A percentile compares a stretch with the other conserved stretches of the same genome.
phyloP scores from a whole-genome alignment of 2,888 invertebrate species.

The Cancer borealis region DNA sequence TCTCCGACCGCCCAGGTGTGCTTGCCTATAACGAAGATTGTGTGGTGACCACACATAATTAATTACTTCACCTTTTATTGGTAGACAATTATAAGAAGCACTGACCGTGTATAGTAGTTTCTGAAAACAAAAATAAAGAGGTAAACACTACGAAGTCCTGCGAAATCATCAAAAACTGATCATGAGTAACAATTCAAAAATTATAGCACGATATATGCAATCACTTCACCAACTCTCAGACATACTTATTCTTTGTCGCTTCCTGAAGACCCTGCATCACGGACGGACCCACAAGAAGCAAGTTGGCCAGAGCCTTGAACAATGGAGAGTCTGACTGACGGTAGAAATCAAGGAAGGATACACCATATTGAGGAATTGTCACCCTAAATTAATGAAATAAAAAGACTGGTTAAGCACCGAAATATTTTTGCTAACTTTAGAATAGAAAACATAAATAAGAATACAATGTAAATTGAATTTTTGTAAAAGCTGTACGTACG shows the following conservation, averaged over 20 bases:
- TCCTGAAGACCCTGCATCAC: conserved; percentile 45
- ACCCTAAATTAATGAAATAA: conserved; percentile 42
- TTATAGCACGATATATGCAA: not conserved
- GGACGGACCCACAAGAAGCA: conserved; percentile 38
- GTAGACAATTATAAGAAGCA: not conserved
- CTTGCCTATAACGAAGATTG: not conserved
- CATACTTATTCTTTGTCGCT: conserved; percentile 34
- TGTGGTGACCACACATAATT: not conserved
- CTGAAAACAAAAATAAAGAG: not conserved
- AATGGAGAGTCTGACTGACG: conserved; percentile 50
- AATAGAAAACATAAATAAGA: not conserved
- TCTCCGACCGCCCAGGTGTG: conserved; percentile 48
- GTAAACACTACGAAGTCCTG: not conserved
- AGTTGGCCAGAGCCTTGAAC: conserved; percentile 48
- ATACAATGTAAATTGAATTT: too few relatives aligned
- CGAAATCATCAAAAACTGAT: not conserved
- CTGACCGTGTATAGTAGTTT: not conserved
- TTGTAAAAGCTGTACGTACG: too few relatives aligned
- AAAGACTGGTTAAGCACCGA: not conserved
- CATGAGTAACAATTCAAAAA: too few relatives aligned
- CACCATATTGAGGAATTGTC: conserved; percentile 51
- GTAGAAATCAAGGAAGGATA: conserved; percentile 51
- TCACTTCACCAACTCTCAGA: not conserved
- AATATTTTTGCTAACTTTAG: not conserved
- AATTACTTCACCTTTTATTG: not conserved